Base-by-base conservation (phyloP, 2,888 invertebrate species). In the Phalangium opilio region DNA sequence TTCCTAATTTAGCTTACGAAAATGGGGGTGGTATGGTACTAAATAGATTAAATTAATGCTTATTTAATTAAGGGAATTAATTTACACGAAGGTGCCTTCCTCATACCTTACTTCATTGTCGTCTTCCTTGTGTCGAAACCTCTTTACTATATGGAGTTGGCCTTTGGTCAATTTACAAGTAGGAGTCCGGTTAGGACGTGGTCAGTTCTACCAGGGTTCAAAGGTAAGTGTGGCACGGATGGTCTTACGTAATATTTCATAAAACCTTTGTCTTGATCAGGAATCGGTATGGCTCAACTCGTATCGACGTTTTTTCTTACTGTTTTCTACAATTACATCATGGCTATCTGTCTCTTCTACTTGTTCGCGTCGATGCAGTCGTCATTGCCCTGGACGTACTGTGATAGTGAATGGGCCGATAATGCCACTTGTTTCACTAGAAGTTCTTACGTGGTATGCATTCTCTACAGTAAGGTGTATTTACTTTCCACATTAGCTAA, bases 271-370 rank as follows among this genome's bases (percentile, higher is more conserved):
- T 34, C 14, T 34, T 2, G 12, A n/a, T n/a, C 14, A 63, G 62
- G 63, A 40, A 58, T 73, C 21, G 72, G 72, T 14, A 69, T 68
- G 49, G 70, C 70, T 2, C 71, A 72, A 50, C 61, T 67, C 3
- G 59, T 70, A 11, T 65, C 66, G 2, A 64, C 65, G 8, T 62
- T 64, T 15, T 76, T 74, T 56, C 76, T 83, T 11, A 72, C 80
- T 2, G 77, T 81, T 0, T 85, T 84, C 64, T 85, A 84, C 63
- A 79, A 79, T 44, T 76, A 79, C 0, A 67, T 84, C 43, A 75
- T 83, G 69, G 79, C 78, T 0, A 63, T 83, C 33, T 79, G 81
- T 10, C 58, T 83, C 10, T 82, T 75, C 65, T 85, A 83, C 64
- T 67, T 84, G 57, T 64, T 74, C 5, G 75, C 77, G 60, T 83